These are phyloP conservation scores for Lepus americanus DNA, from an alignment of 2,113 vertebrate genomes.

Conservation along the genomic window DNA sequence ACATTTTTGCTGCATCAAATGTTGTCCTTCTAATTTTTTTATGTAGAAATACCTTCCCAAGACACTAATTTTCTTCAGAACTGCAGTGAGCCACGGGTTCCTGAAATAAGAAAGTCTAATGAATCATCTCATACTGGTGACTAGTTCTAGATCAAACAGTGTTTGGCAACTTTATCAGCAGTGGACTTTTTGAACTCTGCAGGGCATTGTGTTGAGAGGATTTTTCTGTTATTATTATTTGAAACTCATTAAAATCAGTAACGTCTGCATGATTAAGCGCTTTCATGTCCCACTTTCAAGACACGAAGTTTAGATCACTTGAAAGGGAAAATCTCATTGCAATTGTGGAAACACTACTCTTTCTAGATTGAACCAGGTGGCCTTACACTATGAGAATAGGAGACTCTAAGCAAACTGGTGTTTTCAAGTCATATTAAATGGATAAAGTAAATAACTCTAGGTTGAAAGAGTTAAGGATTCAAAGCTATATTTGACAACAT, in stretches of 20 bases:
- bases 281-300: background rate
- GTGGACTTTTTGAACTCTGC: background rate
- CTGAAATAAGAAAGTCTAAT: background rate
- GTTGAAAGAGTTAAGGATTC: background rate
- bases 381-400: background rate
- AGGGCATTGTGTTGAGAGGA: background rate
- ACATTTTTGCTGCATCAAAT: background rate
- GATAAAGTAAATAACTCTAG: background rate
- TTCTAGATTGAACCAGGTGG: background rate
- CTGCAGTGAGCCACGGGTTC: background rate
- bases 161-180: background rate
- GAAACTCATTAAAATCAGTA: background rate
- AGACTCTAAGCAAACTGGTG: background rate
- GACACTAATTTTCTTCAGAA: background rate
- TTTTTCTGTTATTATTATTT: background rate
- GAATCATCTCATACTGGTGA: background rate
- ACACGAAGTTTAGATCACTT: background rate
- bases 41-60: background rate
- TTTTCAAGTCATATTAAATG: background rate
- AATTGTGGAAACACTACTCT: background rate
- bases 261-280: background rate
- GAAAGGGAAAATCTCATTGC: background rate
- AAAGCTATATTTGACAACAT: background rate
- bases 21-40: background rate
- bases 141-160: background rate